These are phyloP conservation scores for Raja brachyura DNA, from an alignment of 2,113 vertebrate species.

Conservation along the genomic window DNA sequence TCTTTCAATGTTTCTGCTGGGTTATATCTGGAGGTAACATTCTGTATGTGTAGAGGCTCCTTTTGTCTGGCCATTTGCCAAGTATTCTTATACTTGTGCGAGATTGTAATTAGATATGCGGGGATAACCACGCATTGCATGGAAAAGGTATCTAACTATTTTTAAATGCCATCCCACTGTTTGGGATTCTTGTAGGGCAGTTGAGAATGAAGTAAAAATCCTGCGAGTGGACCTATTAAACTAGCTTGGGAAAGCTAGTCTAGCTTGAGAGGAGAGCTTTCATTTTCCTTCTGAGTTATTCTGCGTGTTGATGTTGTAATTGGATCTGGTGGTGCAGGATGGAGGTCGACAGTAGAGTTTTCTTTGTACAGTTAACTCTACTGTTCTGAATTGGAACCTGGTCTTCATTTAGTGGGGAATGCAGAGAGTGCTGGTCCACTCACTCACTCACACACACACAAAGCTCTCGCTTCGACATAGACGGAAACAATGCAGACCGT, in stretches of 20 bases:
- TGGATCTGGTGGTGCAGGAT: background rate
- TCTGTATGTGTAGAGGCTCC: background rate
- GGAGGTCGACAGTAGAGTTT: background rate
- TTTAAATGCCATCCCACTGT: constrained; percentile 43
- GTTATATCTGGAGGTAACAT: constrained; percentile 1
- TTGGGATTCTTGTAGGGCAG: background rate
- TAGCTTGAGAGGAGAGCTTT: background rate
- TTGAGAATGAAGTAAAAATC: background rate
- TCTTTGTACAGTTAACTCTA: background rate
- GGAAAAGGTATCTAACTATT: constrained; percentile 46
- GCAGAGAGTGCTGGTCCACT: background rate
- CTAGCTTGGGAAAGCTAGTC: background rate
- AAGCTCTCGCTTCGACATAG: background rate
- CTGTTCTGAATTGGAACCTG: constrained; percentile 24
- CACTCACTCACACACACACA: background rate
- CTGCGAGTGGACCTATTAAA: background rate
- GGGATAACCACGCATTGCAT: constrained; percentile 44
- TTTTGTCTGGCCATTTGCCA: constrained; percentile 32
- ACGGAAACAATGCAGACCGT: constrained; percentile 22
- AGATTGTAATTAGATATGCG: constrained; percentile 43
- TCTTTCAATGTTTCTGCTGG: background rate
- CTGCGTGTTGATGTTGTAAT: constrained; percentile 30
- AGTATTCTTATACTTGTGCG: background rate
- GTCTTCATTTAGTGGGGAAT: constrained; percentile 36
- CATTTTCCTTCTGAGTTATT: background rate